phyloP scores from a whole-genome alignment of 2,113 vertebrate species.

The Gadus macrocephalus region DNA sequence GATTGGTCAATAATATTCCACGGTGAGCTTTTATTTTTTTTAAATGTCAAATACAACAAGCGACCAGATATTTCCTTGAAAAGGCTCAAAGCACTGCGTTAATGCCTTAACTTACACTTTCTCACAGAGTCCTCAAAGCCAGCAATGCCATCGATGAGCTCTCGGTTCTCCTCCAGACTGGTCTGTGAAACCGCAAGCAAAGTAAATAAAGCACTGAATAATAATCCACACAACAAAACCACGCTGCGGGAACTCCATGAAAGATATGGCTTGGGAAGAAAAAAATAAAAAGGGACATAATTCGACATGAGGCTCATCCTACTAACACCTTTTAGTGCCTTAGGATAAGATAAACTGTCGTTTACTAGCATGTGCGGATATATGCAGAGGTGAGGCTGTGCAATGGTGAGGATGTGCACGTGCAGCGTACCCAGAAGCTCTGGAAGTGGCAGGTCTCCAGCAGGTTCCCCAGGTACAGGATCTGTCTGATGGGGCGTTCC shows the following conservation, averaged over 20 bases:
- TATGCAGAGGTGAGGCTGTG: too few relatives aligned
- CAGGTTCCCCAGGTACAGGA: slow-evolving; percentile 88
- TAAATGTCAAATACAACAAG: too few relatives aligned
- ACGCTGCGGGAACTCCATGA: background rate
- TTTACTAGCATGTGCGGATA: too few relatives aligned
- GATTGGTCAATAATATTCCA: too few relatives aligned
- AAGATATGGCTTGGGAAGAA: background rate
- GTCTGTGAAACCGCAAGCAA: slow-evolving; percentile 62
- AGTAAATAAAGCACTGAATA: background rate
- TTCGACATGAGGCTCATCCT: too few relatives aligned
- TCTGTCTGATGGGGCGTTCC: slow-evolving; percentile 87
- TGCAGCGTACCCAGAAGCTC: slow-evolving; percentile 82
- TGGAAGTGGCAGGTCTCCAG: slow-evolving; percentile 93
- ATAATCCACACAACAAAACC: too few relatives aligned
- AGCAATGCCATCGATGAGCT: slow-evolving; percentile 84
- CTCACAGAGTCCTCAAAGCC: slow-evolving; percentile 91
- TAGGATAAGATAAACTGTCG: background rate
- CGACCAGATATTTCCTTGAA: too few relatives aligned
- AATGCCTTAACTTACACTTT: slow-evolving; percentile 75
- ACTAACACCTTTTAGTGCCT: background rate
- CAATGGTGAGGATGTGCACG: background rate
- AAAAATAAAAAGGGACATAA: background rate
- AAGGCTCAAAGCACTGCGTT: too few relatives aligned
- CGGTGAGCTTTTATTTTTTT: too few relatives aligned
- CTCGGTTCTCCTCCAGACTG: slow-evolving; percentile 83